Evolutionary conservation across 2,113 vertebrate species (phyloP).

Genomic region (Corythornis cristatus): DNA sequence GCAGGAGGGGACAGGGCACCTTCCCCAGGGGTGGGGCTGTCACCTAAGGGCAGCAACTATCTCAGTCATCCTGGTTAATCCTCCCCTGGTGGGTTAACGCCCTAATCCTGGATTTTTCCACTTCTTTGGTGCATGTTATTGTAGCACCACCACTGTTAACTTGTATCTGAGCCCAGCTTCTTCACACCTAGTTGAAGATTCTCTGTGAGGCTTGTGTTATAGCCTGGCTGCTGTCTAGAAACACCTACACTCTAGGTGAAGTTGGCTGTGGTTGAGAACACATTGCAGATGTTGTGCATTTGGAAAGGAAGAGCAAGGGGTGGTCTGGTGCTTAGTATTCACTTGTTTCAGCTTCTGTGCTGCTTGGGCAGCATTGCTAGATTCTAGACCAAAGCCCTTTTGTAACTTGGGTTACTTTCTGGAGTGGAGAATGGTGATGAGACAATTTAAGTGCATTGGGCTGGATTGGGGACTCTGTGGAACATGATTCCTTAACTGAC

Average conservation of each 20-base stretch:
- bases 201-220: not conserved
- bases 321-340: not conserved
- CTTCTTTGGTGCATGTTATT: not conserved
- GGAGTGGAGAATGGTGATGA: not conserved
- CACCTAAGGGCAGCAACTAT: not conserved
- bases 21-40: slow-evolving; percentile 5
- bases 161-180: not conserved
- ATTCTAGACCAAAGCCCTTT: not conserved
- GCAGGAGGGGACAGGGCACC: not conserved
- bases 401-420: not conserved
- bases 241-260: not conserved
- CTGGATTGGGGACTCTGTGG: not conserved
- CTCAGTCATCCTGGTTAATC: slow-evolving; percentile 27
- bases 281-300: not conserved
- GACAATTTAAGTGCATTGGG: not conserved
- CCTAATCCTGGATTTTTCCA: slow-evolving; percentile 42
- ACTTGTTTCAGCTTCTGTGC: not conserved
- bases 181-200: not conserved
- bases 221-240: not conserved
- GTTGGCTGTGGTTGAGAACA: not conserved
- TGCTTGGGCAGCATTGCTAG: not conserved
- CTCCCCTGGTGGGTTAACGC: not conserved
- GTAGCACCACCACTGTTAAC: not conserved
- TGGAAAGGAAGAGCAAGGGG: not conserved
- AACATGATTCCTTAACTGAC: not conserved